Conservation (phyloP, 2,113 vertebrate genomes). For the Macrotis lagotis region DNA sequence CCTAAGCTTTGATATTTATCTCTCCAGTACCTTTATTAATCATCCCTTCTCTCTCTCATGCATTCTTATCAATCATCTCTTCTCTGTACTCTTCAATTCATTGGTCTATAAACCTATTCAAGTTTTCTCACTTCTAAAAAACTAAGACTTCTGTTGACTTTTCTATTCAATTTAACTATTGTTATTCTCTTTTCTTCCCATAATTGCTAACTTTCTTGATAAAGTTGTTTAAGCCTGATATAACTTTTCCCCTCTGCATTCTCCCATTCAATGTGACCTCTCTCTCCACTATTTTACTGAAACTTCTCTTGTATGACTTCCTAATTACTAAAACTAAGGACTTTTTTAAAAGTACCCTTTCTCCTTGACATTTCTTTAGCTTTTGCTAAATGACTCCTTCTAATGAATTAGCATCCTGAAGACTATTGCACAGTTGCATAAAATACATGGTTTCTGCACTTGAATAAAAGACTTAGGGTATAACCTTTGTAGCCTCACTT, state of each 20-base stretch:
- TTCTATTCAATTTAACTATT: not conserved
- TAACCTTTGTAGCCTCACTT: not conserved
- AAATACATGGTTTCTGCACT: not conserved
- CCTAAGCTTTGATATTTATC: no score
- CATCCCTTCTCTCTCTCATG: not conserved
- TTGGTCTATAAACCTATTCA: not conserved
- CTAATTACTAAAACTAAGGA: not conserved
- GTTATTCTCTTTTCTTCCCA: not conserved
- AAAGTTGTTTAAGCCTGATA: not conserved
- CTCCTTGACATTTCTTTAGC: not conserved
- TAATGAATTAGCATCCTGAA: not conserved
- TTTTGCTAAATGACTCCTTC: not conserved
- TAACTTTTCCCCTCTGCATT: not conserved
- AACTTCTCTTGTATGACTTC: not conserved
- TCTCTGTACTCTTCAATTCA: not conserved
- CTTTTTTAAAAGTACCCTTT: no score
- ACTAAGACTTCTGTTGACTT: not conserved
- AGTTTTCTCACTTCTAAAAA: not conserved
- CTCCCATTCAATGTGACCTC: not conserved
- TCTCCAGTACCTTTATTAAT: not conserved
- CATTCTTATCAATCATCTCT: not conserved
- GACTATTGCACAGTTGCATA: not conserved
- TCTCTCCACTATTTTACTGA: not conserved
- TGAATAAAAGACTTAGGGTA: not conserved
- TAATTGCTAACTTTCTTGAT: not conserved